These are phyloP conservation scores for Bombus turneri DNA, from an alignment of 1,140 invertebrate species.

Conservation along the genomic window DNA sequence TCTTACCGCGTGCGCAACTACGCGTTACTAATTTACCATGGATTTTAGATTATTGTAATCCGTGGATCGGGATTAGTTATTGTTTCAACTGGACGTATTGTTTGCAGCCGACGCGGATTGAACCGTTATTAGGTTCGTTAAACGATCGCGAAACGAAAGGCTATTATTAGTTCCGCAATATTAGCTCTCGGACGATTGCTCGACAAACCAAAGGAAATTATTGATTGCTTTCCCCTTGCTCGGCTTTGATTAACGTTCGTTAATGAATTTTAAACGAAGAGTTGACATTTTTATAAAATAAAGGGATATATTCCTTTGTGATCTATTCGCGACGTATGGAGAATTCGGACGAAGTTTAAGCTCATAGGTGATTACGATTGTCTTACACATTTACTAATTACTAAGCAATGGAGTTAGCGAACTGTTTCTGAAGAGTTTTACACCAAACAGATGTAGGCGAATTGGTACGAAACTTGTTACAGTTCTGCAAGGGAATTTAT, in stretches of 20 bases:
- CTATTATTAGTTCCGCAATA: constrained; percentile 3
- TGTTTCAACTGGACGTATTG: background rate
- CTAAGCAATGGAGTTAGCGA: too few relatives aligned
- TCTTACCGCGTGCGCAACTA: background rate
- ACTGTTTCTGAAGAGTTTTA: too few relatives aligned
- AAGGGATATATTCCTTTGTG: too few relatives aligned
- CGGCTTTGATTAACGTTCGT: background rate
- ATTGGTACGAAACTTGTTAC: background rate
- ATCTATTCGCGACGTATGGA: too few relatives aligned
- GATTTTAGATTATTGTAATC: background rate
- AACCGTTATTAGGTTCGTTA: too few relatives aligned
- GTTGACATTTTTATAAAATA: too few relatives aligned
- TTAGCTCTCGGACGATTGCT: constrained; percentile 3
- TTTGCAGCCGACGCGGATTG: background rate
- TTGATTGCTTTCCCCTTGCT: background rate
- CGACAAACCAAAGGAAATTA: background rate
- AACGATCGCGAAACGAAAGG: background rate
- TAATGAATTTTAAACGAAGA: background rate
- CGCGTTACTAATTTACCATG: too few relatives aligned
- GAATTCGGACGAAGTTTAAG: too few relatives aligned
- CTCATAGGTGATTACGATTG: too few relatives aligned
- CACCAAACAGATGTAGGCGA: too few relatives aligned
- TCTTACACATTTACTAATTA: too few relatives aligned
- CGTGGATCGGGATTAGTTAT: constrained; percentile 6
- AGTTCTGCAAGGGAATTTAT: background rate